These are phyloP conservation scores for Hoplodrina blanda DNA, from an alignment of 2,888 invertebrate species.

Conservation along the genomic window DNA sequence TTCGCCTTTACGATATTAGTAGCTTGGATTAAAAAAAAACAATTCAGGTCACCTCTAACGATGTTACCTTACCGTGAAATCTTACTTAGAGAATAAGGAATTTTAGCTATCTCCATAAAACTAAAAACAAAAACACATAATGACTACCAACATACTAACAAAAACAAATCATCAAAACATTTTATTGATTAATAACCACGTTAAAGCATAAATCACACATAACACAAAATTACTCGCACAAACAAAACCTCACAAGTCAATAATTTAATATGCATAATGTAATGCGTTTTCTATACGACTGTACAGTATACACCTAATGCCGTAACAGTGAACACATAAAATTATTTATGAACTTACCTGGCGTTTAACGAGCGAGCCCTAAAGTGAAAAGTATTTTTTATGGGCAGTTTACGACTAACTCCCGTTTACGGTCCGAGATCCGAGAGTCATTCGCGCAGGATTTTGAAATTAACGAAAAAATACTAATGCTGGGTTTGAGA, in stretches of 20 bases:
- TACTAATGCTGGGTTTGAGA: constrained; percentile 17
- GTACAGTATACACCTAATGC: constrained; percentile 54
- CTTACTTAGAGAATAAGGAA: too few species aligned
- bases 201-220: constrained; percentile 10
- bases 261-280: constrained; percentile 38
- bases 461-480: constrained; percentile 33
- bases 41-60: too few species aligned
- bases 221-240: background rate
- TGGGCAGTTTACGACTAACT: constrained; percentile 74
- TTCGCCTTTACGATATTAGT: too few species aligned
- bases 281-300: constrained; percentile 50
- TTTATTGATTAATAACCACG: background rate
- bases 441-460: constrained; percentile 54
- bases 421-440: constrained; percentile 50
- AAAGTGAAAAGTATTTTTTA: constrained; percentile 84
- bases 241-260: constrained; percentile 17
- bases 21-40: too few species aligned
- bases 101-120: too few species aligned
- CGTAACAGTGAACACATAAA: constrained; percentile 71
- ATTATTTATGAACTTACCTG: constrained; percentile 84
- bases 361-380: constrained; percentile 76
- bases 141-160: too few species aligned
- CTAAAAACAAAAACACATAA: too few species aligned
- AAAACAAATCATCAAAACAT: background rate
- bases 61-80: too few species aligned